phyloP scores from a whole-genome alignment of 2,888 invertebrate species.

The Dendrolimus pini region DNA sequence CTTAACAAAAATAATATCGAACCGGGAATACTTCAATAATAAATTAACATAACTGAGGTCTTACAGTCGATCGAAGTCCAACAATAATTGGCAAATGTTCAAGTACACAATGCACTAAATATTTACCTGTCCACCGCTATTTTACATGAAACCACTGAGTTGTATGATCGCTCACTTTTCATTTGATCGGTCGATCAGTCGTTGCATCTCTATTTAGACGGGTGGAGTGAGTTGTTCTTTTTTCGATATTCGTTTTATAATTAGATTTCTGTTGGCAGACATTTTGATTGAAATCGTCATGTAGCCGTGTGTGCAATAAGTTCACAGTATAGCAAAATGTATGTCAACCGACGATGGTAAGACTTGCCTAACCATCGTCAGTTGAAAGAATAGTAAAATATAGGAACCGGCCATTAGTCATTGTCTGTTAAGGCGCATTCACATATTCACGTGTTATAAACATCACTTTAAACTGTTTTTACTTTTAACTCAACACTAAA shows the following conservation, averaged over 20 bases:
- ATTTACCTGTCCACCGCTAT: conserved; percentile 61
- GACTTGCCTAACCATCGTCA: no score
- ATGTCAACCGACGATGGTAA: no score
- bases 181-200: conserved; percentile 23
- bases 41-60: conserved; percentile 55
- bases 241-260: conserved; percentile 47
- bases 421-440: no score
- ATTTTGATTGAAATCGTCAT: conserved; percentile 48
- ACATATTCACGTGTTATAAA: no score
- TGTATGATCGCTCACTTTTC: conserved; percentile 24
- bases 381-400: no score
- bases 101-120: conserved; percentile 64
- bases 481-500: no score
- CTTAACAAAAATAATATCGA: conserved; percentile 36
- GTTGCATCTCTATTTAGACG: conserved; percentile 40
- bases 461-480: no score
- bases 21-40: conserved; percentile 43
- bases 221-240: conserved; percentile 33
- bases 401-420: no score
- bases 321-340: no score
- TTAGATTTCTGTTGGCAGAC: conserved; percentile 51
- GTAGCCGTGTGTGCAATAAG: conserved; percentile 26
- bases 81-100: conserved; percentile 65
- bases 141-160: conserved; percentile 40
- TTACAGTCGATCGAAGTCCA: conserved; percentile 56